A percentile compares a stretch with the other conserved stretches of the same genome.
Conservation (phyloP, 2,113 vertebrate genomes). For the Monopterus albus region DNA sequence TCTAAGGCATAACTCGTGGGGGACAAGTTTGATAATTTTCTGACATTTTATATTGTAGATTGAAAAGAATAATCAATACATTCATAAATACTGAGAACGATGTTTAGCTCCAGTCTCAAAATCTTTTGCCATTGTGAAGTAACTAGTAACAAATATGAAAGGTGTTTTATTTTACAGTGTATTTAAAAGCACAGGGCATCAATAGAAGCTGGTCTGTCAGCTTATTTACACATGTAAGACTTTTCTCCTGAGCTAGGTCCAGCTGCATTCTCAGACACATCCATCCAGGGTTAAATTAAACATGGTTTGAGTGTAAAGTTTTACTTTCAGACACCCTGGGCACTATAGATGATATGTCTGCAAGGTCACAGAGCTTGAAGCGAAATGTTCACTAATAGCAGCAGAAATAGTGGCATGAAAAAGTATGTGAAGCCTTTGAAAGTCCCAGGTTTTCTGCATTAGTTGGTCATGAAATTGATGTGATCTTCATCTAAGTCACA, state of each 20-base stretch:
- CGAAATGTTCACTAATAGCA: neutral
- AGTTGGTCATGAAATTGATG: no score
- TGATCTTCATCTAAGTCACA: no score
- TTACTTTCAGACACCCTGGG: constrained; percentile 18
- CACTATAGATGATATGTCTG: neutral
- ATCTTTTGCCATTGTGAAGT: neutral
- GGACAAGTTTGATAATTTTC: neutral
- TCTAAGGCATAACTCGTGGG: neutral
- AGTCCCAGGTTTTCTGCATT: no score
- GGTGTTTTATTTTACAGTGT: neutral
- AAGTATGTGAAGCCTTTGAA: no score
- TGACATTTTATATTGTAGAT: neutral
- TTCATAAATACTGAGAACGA: neutral
- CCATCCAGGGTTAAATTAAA: constrained; percentile 21
- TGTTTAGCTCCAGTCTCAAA: no score
- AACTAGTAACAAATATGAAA: neutral
- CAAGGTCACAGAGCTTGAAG: constrained; percentile 8
- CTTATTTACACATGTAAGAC: constrained; percentile 31
- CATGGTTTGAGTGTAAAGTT: constrained; percentile 28
- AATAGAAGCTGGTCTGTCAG: constrained; percentile 21
- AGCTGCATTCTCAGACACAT: constrained; percentile 19
- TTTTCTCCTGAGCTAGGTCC: constrained; percentile 13
- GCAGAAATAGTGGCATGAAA: fast-evolving
- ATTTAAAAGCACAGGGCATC: constrained; percentile 18
- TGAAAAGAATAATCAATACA: no score